Conservation (phyloP, 1,140 invertebrate species). For the Dendrolimus kikuchii region DNA sequence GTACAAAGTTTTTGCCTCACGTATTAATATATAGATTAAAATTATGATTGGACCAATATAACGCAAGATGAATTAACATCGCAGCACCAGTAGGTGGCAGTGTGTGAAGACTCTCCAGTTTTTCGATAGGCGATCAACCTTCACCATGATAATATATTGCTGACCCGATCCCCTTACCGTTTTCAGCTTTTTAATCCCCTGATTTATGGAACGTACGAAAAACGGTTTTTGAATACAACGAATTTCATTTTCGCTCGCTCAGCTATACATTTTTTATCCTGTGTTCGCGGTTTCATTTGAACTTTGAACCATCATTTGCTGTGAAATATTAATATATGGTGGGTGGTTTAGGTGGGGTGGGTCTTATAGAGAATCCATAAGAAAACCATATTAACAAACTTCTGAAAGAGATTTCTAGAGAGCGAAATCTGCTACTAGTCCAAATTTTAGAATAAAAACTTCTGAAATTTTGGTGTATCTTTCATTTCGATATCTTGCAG, state of each 20-base stretch:
- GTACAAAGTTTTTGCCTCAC: no score
- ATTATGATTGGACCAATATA: neutral
- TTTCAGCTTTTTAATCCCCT: slow-evolving; percentile 40
- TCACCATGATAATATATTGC: slow-evolving; percentile 33
- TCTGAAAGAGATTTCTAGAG: neutral
- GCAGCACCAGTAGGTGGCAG: slow-evolving; percentile 16
- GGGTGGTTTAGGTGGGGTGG: no score
- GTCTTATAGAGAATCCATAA: no score
- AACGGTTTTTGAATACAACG: slow-evolving; percentile 35
- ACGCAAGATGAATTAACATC: slow-evolving; percentile 9
- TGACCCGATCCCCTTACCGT: slow-evolving; percentile 30
- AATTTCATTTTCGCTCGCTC: slow-evolving; percentile 21
- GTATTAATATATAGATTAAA: no score
- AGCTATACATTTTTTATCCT: slow-evolving; percentile 16
- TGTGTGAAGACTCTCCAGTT: slow-evolving; percentile 21
- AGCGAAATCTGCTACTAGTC: neutral
- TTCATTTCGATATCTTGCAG: no score
- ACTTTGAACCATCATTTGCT: no score
- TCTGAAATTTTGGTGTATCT: no score
- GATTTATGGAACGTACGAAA: slow-evolving; percentile 30
- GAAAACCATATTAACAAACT: no score
- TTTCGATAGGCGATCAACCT: slow-evolving; percentile 23
- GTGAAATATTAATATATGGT: no score
- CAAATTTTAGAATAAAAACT: neutral
- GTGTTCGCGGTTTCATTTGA: slow-evolving; percentile 1